These are phyloP conservation scores for Betta splendens DNA, from an alignment of 2,797 vertebrate genomes.

Conservation along the genomic window DNA sequence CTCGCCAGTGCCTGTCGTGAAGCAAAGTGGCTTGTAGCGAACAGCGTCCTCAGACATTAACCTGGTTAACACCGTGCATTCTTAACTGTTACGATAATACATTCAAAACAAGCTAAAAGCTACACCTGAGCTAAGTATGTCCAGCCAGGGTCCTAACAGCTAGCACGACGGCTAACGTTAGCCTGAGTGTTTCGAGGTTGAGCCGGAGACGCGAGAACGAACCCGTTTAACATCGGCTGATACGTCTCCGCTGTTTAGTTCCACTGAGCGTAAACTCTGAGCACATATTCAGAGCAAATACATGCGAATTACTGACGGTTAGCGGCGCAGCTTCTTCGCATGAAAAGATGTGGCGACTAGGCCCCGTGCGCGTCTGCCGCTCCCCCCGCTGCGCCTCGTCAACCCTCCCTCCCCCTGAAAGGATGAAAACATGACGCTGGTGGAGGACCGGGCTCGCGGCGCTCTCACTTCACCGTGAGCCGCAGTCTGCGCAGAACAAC, in stretches of 20 bases:
- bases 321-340: conserved; percentile 66
- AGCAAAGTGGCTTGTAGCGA: not conserved
- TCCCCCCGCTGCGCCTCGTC: conserved; percentile 70
- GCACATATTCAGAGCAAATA: conserved; percentile 1
- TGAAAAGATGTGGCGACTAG: conserved; percentile 77
- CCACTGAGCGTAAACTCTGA: rapidly evolving
- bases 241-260: rapidly evolving
- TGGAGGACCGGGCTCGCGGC: conserved; percentile 56
- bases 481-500: conserved; percentile 1
- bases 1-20: conserved; percentile 14
- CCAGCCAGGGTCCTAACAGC: conserved; percentile 42
- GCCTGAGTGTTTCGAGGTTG: conserved; percentile 5
- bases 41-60: rapidly evolving
- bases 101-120: conserved; percentile 22
- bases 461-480: conserved; percentile 23
- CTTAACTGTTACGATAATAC: not conserved
- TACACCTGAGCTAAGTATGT: conserved; percentile 14
- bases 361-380: conserved; percentile 61
- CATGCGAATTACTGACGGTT: conserved; percentile 69
- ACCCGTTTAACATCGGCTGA: not conserved
- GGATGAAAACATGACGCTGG: conserved; percentile 72
- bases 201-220: not conserved
- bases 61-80: no score
- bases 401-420: conserved; percentile 68
- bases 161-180: conserved; percentile 40